Evolutionary conservation across 2,113 vertebrate species (phyloP), one percentile per base, ranked within the genome.

Genomic region (Rhombomys opimus): DNA sequence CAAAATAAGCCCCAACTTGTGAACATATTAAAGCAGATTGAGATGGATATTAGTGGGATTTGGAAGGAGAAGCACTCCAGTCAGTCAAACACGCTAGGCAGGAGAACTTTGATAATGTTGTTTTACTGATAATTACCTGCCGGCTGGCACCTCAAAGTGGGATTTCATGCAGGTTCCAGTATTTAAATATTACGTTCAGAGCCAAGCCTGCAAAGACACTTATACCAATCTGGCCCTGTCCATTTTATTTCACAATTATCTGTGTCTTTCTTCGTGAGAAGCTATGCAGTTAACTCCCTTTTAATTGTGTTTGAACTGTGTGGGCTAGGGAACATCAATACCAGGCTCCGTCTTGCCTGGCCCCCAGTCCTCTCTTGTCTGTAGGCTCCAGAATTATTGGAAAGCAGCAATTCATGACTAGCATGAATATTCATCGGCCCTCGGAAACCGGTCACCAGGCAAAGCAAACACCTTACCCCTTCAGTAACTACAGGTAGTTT

Each of bases 121-220:
- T 97, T 96, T 96, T 97, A 98, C 97, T 98, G 96, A 97, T 98
- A 97, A 98, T 97, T 98, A 97, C 96, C 97, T 98, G 89, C 93
- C 5, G 82, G 95, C 97, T 97, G 96, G 89, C 97, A 93, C 96
- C 93, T 97, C 95, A 91, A 90, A 97, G 93, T 89, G 89, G 97
- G 91, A 97, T 97, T 97, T 97, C 97, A 95, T 97, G 95, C 89
- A 95, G 96, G 95, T 97, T 98, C 95, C 95, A 93, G 89, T 98
- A 97, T 97, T 98, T 98, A 97, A 98, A 97, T 97, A 97, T 97
- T 92, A 97, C 67, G 73, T 95, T 93, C 92, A 61, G 77, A 95
- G 91, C 86, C 96, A 94, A 84, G 52, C 91, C 89, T 96, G 94
- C 70, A 84, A 92, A 92, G 95, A 97, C 92, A 89, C 94, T 96